Percentiles rank a stretch among this genome's conserved stretches.
Evolutionary conservation across 2,888 invertebrate genomes (phyloP).

Genomic region (Eledona agricola): DNA sequence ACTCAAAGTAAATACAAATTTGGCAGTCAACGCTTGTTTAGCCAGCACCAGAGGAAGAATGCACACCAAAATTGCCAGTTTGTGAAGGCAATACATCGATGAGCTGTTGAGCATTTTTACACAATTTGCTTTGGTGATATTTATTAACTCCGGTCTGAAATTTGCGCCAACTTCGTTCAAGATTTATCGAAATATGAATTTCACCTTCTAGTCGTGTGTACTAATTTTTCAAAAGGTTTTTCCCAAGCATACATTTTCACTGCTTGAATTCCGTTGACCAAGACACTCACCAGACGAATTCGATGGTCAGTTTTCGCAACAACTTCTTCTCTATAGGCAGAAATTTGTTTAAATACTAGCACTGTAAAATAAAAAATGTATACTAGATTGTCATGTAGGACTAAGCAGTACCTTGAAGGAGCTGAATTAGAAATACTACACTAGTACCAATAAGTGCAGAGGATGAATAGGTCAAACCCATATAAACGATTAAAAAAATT

Average conservation of each 20-base stretch:
- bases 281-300: slow-evolving; percentile 13
- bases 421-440: neutral
- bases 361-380: neutral
- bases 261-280: slow-evolving; percentile 11
- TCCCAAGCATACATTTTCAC: slow-evolving; percentile 23
- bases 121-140: no score
- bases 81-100: no score
- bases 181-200: neutral
- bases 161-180: neutral
- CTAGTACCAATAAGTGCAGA: neutral
- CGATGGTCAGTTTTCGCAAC: slow-evolving; percentile 15
- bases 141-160: slow-evolving; percentile 3
- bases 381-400: neutral
- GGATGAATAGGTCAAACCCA: neutral
- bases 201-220: slow-evolving; percentile 8
- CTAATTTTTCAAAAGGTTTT: slow-evolving; percentile 8
- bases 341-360: neutral
- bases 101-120: no score
- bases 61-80: no score
- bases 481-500: neutral
- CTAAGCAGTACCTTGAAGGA: neutral
- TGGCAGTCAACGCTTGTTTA: no score
- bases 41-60: no score
- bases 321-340: slow-evolving; percentile 2
- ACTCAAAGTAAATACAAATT: no score